Conservation (phyloP, 2,888 invertebrate species). For the Elysia crispata region DNA sequence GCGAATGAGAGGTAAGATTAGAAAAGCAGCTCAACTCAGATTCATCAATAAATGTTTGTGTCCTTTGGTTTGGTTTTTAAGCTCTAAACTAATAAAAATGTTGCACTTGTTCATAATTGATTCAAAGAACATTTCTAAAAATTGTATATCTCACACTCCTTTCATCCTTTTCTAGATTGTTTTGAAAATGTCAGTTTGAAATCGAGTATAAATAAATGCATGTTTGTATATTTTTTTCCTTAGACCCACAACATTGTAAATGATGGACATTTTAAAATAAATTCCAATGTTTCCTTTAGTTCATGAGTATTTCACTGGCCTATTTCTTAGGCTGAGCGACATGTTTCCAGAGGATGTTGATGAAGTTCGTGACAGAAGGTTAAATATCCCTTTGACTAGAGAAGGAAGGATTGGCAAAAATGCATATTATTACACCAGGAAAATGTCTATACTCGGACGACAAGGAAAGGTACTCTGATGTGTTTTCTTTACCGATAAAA, state of each 20-base stretch:
- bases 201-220: too few relatives aligned
- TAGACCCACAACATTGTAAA: background rate
- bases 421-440: conserved; percentile 34
- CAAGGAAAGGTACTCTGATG: conserved; percentile 55
- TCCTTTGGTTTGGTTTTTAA: background rate
- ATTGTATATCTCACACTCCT: too few relatives aligned
- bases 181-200: conserved; percentile 15
- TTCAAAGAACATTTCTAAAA: too few relatives aligned
- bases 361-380: conserved; percentile 46
- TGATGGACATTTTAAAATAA: too few relatives aligned
- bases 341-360: conserved; percentile 43
- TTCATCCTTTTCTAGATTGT: background rate
- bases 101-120: background rate
- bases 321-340: conserved; percentile 36
- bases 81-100: background rate
- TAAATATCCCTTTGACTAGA: conserved; percentile 56
- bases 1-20: conserved; percentile 35
- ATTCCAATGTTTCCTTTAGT: too few relatives aligned
- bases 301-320: background rate
- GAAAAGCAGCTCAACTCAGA: background rate
- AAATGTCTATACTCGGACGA: conserved; percentile 38
- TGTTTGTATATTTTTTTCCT: background rate
- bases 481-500: background rate
- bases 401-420: conserved; percentile 37
- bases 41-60: background rate